phyloP scores from a whole-genome alignment of 1,140 invertebrate genomes.

The Macrotrachela quadricornifera region DNA sequence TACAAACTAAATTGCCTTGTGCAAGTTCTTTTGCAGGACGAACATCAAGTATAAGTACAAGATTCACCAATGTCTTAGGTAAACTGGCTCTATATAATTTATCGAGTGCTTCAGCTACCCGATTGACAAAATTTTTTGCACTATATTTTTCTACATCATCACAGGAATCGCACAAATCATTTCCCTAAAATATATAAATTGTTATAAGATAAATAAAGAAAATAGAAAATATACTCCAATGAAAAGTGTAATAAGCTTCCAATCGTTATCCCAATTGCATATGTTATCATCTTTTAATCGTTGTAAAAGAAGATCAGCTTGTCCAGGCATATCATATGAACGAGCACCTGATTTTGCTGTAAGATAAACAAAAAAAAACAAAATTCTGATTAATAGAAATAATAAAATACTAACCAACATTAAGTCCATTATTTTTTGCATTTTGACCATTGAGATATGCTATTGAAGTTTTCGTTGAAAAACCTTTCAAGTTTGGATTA shows the following conservation, averaged over 20 bases:
- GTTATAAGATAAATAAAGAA: too few relatives aligned
- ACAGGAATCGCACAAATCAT: conserved; percentile 56
- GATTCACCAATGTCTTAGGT: conserved; percentile 51
- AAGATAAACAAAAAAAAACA: too few relatives aligned
- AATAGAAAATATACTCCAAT: conserved; percentile 40
- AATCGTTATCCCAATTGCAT: conserved; percentile 31
- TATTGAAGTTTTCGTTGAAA: conserved; percentile 14
- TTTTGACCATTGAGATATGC: neutral
- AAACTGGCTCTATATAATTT: conserved; percentile 44
- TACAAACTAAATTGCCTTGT: neutral
- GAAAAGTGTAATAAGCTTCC: conserved; percentile 62
- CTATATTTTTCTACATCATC: conserved; percentile 15
- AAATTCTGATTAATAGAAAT: too few relatives aligned
- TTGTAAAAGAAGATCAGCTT: conserved; percentile 42
- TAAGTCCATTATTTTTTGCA: too few relatives aligned
- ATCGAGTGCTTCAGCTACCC: conserved; percentile 39
- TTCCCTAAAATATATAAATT: too few relatives aligned
- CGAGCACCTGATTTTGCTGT: too few relatives aligned
- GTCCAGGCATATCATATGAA: too few relatives aligned
- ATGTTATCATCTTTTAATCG: conserved; percentile 42
- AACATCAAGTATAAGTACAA: conserved; percentile 44
- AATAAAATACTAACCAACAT: too few relatives aligned
- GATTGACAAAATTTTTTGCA: conserved; percentile 37
- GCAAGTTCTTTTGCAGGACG: too few relatives aligned
- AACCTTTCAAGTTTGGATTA: conserved; percentile 24